Base-by-base conservation (phyloP, 1,140 invertebrate genomes). In the Halesus radiatus region DNA sequence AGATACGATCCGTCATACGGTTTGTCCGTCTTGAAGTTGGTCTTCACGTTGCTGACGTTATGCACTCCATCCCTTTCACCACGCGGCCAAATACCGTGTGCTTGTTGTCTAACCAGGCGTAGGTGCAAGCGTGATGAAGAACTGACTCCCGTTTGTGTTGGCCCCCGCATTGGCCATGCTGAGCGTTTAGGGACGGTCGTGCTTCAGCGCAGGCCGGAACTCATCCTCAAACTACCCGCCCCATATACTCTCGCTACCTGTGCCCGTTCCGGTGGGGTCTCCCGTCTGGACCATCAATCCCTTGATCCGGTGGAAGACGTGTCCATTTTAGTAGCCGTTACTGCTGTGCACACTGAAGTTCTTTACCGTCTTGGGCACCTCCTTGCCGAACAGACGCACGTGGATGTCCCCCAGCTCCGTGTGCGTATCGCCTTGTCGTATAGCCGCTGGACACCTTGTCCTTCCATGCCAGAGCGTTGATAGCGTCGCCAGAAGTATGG, bases 271-370 rank as follows among this genome's bases (percentile, higher is more conserved):
- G 13, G 96, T 95, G 1, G 99, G 98, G 91, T 99, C 99, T 0
- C 99, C 99, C 16, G 98, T 99, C 91, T 99, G 98, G 79, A 99
- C 94, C 98, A 99, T 99, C 86, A 99, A 99, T 3, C 97, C 96
- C 89, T 99, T 99, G 76, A 99, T 99, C 98, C 90, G n/a, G 90
- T 99, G 99, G 89, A 99, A 99, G 79, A 99, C 94, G 85, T 99
- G 98, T 18, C 97, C 96, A 88, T 99, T 99, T 89, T 96, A 99
- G 88, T 99, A 99, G 6, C 97, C 97, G 90, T 98, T 98, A 85
- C 97, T 96, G 13, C 96, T 93, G 88, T 99, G 98, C 1, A 98
- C 97, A 87, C 97, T 98, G 88, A 99, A 99, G 88, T 99, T 99
- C 87, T 99, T 98, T 0, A 99, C 97, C 0, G 97, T 94, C 86